Base-by-base conservation (phyloP, 2,888 invertebrate genomes). In the Muschampia plurimacula region DNA sequence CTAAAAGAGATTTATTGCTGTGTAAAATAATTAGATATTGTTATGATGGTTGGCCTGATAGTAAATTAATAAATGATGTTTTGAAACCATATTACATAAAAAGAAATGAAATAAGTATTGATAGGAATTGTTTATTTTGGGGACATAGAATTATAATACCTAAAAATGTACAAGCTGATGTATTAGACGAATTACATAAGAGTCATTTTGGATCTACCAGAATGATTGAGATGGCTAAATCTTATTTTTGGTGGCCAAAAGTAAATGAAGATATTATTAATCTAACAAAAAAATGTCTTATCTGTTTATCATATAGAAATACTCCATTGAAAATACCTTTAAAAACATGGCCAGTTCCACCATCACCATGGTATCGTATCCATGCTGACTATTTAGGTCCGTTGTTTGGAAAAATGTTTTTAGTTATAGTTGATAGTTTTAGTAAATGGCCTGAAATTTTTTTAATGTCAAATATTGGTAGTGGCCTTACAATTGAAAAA, bases 201-300 rank as follows among this genome's bases (percentile, higher is more conserved):
- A 74, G 67, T 52, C 76, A 76, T 41, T 75, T 76, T 57, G 75
- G 75, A 1, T 67, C 6, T 39, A 67, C 65, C 9, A 32, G 75
- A 1, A 76, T 75, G 75, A 76, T 15, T 12, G 69, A 75, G 49
- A 64, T 75, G 6, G 70, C 74, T 1, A 67, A 46, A 15, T 64
- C 74, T 4, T 74, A 74, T 46, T 75, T 77, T 70, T 77, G 74
- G 77, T 77, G 75, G 75, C 77, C 74, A 60, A 59, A 72, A 6
- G n/a, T 76, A 28, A 32, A 74, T 73, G 41, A 60, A 6, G 70
- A 74, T 12, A 74, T 74, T 36, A 39, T 67, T 15, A 65, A 69
- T 1, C 52, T 74, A 60, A 66, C 70, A 2, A 74, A 66, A 28
- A 12, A 62, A 10, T 73, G 74, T 62, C 5, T 39, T 4, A 67